Percentiles rank a stretch among this genome's conserved stretches.
Conservation (phyloP, 2,113 vertebrate genomes). For the Tachysurus vachellii region DNA sequence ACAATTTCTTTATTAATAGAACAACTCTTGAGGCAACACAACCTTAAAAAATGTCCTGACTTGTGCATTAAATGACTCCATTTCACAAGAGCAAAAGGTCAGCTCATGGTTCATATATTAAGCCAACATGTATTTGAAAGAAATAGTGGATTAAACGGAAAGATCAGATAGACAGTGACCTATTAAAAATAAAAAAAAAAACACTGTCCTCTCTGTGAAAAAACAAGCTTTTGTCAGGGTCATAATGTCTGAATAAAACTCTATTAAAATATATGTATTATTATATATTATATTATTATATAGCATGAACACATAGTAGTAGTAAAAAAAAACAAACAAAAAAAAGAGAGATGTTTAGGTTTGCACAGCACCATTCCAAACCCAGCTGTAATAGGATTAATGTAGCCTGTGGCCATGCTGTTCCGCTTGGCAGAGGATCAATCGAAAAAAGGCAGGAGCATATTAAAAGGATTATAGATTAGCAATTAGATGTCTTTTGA, state of each 20-base stretch:
- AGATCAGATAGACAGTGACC: not conserved
- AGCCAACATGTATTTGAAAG: not conserved
- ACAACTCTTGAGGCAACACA: not conserved
- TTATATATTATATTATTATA: not conserved
- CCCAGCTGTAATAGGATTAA: conserved; percentile 92
- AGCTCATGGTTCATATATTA: conserved; percentile 7
- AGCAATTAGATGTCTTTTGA: conserved; percentile 93
- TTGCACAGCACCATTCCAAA: conserved; percentile 72
- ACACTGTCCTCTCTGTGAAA: conserved; percentile 21
- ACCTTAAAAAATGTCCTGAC: conserved; percentile 42
- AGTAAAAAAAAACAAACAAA: conserved; percentile 46
- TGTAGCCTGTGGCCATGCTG: conserved; percentile 80
- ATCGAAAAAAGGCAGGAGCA: conserved; percentile 82
- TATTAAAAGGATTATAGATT: conserved; percentile 99
- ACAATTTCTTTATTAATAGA: conserved; percentile 20
- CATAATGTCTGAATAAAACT: conserved; percentile 66
- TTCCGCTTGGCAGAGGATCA: conserved; percentile 90
- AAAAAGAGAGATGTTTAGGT: conserved; percentile 66
- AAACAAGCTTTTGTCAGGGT: conserved; percentile 50
- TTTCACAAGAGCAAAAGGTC: conserved; percentile 24
- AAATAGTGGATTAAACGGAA: not conserved
- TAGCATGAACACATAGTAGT: conserved; percentile 28
- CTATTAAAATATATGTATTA: conserved; percentile 49
- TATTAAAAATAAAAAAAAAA: not conserved
- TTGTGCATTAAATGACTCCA: conserved; percentile 26